phyloP scores from a whole-genome alignment of 92 coral and sea anemone genomes.

The Montipora capitata region DNA sequence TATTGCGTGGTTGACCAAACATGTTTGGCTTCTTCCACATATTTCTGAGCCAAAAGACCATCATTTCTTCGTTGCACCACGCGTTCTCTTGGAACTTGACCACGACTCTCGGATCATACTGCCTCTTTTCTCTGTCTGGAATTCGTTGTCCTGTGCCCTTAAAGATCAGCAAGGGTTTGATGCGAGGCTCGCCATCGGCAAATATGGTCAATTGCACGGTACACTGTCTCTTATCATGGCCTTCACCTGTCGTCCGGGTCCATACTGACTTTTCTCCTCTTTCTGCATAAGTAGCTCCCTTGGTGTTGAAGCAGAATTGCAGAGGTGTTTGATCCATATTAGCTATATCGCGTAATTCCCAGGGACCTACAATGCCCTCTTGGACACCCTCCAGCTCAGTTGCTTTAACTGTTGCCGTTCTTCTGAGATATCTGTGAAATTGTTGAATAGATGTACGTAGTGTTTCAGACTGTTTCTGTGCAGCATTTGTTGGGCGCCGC shows the following conservation, averaged over 20 bases:
- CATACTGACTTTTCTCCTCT: slow-evolving; percentile 23
- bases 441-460: slow-evolving; percentile 46
- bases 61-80: slow-evolving; percentile 28
- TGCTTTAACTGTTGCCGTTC: slow-evolving; percentile 49
- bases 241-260: slow-evolving; percentile 16
- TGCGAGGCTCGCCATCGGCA: slow-evolving; percentile 47
- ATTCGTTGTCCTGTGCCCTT: slow-evolving; percentile 56
- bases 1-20: slow-evolving; percentile 20
- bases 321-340: slow-evolving; percentile 37
- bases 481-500: slow-evolving; percentile 37
- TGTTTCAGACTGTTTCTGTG: slow-evolving; percentile 49
- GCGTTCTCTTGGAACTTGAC: slow-evolving; percentile 32
- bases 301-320: slow-evolving; percentile 49
- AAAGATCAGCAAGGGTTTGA: slow-evolving; percentile 56
- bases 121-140: slow-evolving; percentile 53
- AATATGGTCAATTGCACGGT: slow-evolving; percentile 17
- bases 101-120: slow-evolving; percentile 23
- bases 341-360: slow-evolving; percentile 44
- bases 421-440: slow-evolving; percentile 58
- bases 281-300: slow-evolving; percentile 46
- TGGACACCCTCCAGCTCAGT: slow-evolving; percentile 45
- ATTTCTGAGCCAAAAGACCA: slow-evolving; percentile 40
- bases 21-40: slow-evolving; percentile 41
- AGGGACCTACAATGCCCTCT: slow-evolving; percentile 46
- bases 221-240: slow-evolving; percentile 29